Conservation (phyloP, 2,888 invertebrate genomes). For the Spicauda simplicius region DNA sequence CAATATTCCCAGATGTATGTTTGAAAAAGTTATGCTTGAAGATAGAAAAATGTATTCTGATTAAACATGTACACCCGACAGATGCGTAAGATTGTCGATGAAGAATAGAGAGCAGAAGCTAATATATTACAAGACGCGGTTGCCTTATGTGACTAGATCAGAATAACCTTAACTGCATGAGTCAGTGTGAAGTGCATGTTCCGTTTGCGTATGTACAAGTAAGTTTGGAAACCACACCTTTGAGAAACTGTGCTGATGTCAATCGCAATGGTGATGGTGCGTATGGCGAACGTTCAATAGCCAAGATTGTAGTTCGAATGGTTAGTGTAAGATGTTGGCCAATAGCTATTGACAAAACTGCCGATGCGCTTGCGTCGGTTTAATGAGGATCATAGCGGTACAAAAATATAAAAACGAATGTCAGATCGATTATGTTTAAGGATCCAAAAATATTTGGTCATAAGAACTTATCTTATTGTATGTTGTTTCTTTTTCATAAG, state of each 20-base stretch:
- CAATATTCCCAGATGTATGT: conserved; percentile 47
- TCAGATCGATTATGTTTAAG: conserved; percentile 1
- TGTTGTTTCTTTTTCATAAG: background rate
- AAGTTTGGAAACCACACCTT: conserved; percentile 60
- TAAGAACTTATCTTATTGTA: background rate
- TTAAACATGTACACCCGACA: conserved; percentile 34
- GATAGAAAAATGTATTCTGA: conserved; percentile 30
- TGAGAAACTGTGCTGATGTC: conserved; percentile 55
- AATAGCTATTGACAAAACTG: conserved; percentile 8
- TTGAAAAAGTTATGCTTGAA: conserved; percentile 30
- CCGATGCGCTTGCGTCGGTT: conserved; percentile 14
- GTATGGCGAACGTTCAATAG: conserved; percentile 48
- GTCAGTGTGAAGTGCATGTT: conserved; percentile 58
- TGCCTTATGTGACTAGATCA: conserved; percentile 49
- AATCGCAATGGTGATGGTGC: conserved; percentile 50
- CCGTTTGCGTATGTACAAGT: conserved; percentile 36
- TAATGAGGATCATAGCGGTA: background rate
- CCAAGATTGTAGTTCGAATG: conserved; percentile 49
- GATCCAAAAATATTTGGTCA: background rate
- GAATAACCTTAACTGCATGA: conserved; percentile 47
- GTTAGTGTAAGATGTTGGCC: conserved; percentile 53
- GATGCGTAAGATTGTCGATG: conserved; percentile 34
- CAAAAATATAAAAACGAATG: conserved; percentile 1
- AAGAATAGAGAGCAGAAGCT: conserved; percentile 40
- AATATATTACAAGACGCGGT: conserved; percentile 37